These are phyloP conservation scores for Cryptocephalus moraei DNA, from an alignment of 2,888 invertebrate species.

Conservation along the genomic window DNA sequence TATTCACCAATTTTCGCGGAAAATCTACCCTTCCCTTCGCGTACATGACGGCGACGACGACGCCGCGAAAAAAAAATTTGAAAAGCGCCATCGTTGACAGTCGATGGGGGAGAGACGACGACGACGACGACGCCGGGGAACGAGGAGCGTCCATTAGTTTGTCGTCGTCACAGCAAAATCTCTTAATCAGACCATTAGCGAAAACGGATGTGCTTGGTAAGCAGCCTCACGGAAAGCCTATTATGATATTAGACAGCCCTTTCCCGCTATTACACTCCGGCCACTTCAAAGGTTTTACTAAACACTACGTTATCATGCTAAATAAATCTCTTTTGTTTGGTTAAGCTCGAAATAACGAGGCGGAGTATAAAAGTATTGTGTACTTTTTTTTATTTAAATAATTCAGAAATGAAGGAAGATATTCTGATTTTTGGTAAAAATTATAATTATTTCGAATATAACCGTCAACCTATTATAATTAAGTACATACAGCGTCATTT, in stretches of 20 bases:
- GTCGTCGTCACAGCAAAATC: conserved; percentile 22
- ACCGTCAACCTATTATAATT: too few species aligned
- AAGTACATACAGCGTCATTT: too few species aligned
- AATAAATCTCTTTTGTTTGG: conserved; percentile 9
- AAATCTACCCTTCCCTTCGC: neutral
- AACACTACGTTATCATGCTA: conserved; percentile 14
- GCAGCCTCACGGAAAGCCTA: conserved; percentile 36
- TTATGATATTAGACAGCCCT: conserved; percentile 38
- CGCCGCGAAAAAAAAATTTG: neutral
- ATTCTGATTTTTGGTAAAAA: too few species aligned
- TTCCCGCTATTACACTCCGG: conserved; percentile 19
- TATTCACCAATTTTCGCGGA: too few species aligned
- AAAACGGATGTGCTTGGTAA: conserved; percentile 30
- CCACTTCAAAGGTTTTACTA: conserved; percentile 24
- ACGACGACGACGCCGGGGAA: neutral
- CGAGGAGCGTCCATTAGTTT: conserved; percentile 27
- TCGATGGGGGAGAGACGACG: neutral
- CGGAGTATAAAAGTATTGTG: too few species aligned
- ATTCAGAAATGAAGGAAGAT: too few species aligned
- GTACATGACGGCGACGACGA: neutral
- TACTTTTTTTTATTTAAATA: too few species aligned
- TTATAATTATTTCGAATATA: too few species aligned
- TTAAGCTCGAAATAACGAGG: too few species aligned
- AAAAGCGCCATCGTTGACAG: too few species aligned
- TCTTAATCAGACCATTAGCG: conserved; percentile 43